A percentile compares a stretch with the other conserved stretches of the same genome.
phyloP scores from a whole-genome alignment of 2,113 vertebrate species.

The Butastur rufipennis region DNA sequence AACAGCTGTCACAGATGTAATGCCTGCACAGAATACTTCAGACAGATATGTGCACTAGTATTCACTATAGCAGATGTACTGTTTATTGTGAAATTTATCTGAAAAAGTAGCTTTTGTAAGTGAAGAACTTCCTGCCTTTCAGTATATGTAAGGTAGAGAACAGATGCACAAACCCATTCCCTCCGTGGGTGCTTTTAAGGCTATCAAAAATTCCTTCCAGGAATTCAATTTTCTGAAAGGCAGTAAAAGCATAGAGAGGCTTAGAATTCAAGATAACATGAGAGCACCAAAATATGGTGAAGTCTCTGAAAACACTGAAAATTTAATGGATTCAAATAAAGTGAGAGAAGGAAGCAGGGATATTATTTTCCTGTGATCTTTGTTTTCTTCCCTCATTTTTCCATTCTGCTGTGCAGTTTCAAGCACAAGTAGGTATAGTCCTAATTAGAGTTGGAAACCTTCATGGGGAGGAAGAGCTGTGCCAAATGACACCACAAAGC shows the following conservation, averaged over 20 bases:
- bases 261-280: not conserved
- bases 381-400: not conserved
- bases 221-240: conserved; percentile 4
- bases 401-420: not conserved
- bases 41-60: not conserved
- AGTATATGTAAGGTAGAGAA: not conserved
- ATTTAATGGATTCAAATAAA: not conserved
- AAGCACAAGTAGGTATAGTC: not conserved
- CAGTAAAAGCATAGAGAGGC: not conserved
- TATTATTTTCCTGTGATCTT: not conserved
- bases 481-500: not conserved
- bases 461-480: not conserved
- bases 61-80: not conserved
- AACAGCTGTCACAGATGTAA: not conserved
- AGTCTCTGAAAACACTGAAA: not conserved
- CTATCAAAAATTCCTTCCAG: conserved; percentile 1
- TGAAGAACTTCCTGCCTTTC: not conserved
- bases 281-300: not conserved
- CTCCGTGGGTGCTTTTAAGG: not conserved
- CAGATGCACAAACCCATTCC: not conserved
- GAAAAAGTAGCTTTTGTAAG: not conserved
- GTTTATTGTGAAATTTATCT: not conserved
- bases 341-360: not conserved
- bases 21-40: not conserved
- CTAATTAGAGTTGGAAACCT: conserved; percentile 13